Percentiles rank a stretch among this genome's conserved stretches.
These are phyloP conservation scores for Mustelus asterias DNA, from an alignment of 2,113 vertebrate species.

Conservation along the genomic window DNA sequence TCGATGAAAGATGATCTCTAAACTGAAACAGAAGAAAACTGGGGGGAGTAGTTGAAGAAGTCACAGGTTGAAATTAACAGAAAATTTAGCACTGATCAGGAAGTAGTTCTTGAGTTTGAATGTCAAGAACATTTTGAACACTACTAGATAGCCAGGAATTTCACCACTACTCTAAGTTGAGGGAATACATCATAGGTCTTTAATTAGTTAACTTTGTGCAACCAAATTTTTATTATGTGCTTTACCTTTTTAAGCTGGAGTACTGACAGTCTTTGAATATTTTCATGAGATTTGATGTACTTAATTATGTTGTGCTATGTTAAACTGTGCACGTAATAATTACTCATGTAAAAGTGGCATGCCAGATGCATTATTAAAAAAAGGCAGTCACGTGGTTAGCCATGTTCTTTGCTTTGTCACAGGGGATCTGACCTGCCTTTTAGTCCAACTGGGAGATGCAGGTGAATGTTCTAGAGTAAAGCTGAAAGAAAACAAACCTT, in stretches of 20 bases:
- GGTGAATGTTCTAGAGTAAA: background rate
- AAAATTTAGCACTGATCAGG: background rate
- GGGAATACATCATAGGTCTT: background rate
- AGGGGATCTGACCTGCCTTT: background rate
- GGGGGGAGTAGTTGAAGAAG: background rate
- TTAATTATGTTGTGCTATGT: background rate
- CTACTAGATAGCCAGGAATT: background rate
- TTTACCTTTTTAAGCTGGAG: background rate
- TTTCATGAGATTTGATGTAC: background rate
- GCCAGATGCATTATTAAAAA: background rate
- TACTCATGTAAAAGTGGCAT: background rate
- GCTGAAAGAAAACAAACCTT: background rate
- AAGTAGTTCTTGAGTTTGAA: background rate
- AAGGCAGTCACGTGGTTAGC: background rate
- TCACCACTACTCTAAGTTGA: too few species aligned
- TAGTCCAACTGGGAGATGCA: background rate
- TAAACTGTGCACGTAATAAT: background rate
- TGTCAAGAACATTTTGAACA: background rate
- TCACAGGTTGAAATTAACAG: background rate
- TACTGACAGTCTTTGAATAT: background rate
- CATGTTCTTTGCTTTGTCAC: background rate
- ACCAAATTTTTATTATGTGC: background rate
- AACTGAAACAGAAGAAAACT: background rate
- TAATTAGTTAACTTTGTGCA: background rate
- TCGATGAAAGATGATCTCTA: background rate